phyloP scores from a whole-genome alignment of 2,888 invertebrate species.

The Fabriciana adippe region DNA sequence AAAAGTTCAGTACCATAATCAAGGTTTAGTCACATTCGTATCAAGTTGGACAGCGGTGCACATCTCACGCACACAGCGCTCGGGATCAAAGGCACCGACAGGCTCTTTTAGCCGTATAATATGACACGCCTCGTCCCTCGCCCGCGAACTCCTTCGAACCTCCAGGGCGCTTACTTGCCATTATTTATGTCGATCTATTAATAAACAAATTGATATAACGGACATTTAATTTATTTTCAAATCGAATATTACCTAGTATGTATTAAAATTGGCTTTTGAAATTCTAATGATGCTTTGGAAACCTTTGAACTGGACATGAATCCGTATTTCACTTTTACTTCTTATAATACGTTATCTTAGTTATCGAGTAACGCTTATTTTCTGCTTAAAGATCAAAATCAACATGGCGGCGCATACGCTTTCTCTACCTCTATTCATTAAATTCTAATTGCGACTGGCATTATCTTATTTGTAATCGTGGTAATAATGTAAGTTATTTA shows the following conservation, averaged over 20 bases:
- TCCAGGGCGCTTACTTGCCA: conserved; percentile 76
- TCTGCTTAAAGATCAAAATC: conserved; percentile 60
- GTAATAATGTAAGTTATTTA: conserved; percentile 25
- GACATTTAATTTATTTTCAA: conserved; percentile 51
- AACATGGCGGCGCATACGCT: conserved; percentile 54
- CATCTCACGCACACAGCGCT: conserved; percentile 57
- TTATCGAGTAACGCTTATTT: conserved; percentile 53
- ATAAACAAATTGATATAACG: conserved; percentile 79
- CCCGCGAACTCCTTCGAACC: conserved; percentile 68
- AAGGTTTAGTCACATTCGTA: conserved; percentile 82
- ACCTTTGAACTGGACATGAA: not conserved
- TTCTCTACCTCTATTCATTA: conserved; percentile 50
- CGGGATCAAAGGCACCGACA: conserved; percentile 82
- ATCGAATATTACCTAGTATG: conserved; percentile 19
- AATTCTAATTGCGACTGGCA: conserved; percentile 44
- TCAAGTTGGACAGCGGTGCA: conserved; percentile 78
- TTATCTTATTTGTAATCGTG: conserved; percentile 34
- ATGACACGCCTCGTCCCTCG: conserved; percentile 75
- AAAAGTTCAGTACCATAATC: conserved; percentile 79
- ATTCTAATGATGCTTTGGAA: not conserved
- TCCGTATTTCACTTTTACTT: not conserved
- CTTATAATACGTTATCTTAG: not conserved
- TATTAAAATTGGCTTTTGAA: conserved; percentile 8
- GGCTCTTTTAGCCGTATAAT: conserved; percentile 82
- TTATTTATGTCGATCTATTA: conserved; percentile 81